A percentile compares a stretch with the other conserved stretches of the same genome.
These are phyloP conservation scores for Sphaerodactylus townsendi DNA, from an alignment of 2,113 vertebrate species.

Conservation along the genomic window DNA sequence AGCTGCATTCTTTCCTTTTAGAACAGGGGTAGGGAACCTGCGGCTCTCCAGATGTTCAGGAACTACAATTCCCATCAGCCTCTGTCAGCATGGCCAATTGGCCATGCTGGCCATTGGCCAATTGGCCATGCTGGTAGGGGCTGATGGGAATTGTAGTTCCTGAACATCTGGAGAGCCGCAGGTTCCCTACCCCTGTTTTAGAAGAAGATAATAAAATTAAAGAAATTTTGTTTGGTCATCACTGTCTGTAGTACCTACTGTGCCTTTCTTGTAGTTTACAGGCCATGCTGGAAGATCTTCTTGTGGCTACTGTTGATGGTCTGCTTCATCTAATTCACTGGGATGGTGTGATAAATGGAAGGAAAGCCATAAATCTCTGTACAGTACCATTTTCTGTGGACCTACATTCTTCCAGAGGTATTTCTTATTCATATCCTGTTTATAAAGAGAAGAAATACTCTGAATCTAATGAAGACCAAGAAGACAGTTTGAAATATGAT, in stretches of 20 bases:
- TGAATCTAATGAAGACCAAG: background rate
- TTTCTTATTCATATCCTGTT: slow-evolving; percentile 3
- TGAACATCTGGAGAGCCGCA: too few relatives aligned
- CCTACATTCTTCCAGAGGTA: slow-evolving; percentile 94
- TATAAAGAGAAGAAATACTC: background rate
- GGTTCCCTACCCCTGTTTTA: too few relatives aligned
- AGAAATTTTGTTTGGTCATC: background rate
- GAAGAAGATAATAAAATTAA: background rate
- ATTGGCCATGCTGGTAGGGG: too few relatives aligned
- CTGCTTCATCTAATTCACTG: slow-evolving; percentile 95
- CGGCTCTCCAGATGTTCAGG: too few relatives aligned
- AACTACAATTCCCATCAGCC: too few relatives aligned
- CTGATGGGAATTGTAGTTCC: too few relatives aligned
- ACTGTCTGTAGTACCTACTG: slow-evolving; percentile 16
- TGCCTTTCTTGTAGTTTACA: slow-evolving; percentile 81
- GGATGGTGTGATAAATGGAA: slow-evolving; percentile 93
- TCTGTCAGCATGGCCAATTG: too few relatives aligned
- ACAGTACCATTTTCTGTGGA: slow-evolving; percentile 95
- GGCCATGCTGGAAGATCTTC: slow-evolving; percentile 89
- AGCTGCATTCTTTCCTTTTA: background rate
- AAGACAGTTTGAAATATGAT: background rate
- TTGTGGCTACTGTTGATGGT: slow-evolving; percentile 93
- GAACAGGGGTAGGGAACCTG: too few relatives aligned
- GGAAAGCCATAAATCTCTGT: slow-evolving; percentile 90
- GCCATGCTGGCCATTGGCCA: too few relatives aligned